These are phyloP conservation scores for Parnassius mnemosyne DNA, from an alignment of 2,888 invertebrate genomes.

Conservation along the genomic window DNA sequence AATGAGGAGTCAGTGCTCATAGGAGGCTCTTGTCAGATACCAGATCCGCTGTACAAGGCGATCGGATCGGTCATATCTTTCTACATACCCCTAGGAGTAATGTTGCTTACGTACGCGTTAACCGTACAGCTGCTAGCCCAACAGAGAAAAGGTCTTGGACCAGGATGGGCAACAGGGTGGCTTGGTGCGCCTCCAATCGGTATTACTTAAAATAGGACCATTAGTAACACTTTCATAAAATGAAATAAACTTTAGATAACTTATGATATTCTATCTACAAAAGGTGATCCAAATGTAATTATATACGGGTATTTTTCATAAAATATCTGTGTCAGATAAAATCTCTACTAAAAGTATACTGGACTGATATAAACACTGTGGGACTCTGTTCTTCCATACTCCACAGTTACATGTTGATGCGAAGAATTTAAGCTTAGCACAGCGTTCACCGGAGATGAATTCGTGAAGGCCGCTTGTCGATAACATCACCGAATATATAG, in stretches of 20 bases:
- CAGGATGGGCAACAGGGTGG: slow-evolving; percentile 89
- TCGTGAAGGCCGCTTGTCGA: no score
- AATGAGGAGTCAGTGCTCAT: slow-evolving; percentile 91
- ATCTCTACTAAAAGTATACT: no score
- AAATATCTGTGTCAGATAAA: no score
- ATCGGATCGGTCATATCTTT: slow-evolving; percentile 97
- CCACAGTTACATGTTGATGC: no score
- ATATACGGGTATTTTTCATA: no score
- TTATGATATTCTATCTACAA: no score
- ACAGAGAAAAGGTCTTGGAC: slow-evolving; percentile 86
- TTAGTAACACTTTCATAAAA: neutral
- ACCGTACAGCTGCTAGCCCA: slow-evolving; percentile 93
- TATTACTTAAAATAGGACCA: slow-evolving; percentile 42
- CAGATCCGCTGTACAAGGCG: slow-evolving; percentile 92
- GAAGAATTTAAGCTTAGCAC: no score
- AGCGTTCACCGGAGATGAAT: no score
- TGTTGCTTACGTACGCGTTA: slow-evolving; percentile 96
- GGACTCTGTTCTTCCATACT: no score
- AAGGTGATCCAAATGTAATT: no score
- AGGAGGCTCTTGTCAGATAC: slow-evolving; percentile 92
- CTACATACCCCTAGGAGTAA: slow-evolving; percentile 96
- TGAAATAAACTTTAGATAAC: neutral
- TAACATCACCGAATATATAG: no score
- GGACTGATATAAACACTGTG: no score
- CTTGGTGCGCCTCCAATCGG: slow-evolving; percentile 83